Evolutionary conservation across 2,888 invertebrate genomes (phyloP).

Genomic region (Acleris laterana): DNA sequence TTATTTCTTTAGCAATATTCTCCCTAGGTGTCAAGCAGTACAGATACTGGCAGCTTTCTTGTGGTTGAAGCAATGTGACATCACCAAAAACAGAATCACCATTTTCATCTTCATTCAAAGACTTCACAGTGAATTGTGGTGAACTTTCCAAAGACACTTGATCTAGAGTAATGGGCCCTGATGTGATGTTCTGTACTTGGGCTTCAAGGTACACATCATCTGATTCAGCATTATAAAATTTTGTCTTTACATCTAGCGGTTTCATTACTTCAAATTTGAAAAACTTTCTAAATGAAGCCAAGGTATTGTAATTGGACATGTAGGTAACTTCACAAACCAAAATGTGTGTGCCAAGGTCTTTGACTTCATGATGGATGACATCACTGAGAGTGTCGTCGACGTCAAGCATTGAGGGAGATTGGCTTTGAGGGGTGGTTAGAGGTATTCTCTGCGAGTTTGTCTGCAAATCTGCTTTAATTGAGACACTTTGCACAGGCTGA

Average conservation of each 20-base stretch:
- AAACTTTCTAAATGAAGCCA: conserved; percentile 96
- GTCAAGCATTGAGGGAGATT: conserved; percentile 84
- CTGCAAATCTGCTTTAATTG: conserved; percentile 96
- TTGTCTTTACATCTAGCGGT: conserved; percentile 98
- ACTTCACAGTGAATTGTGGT: conserved; percentile 92
- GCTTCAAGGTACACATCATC: conserved; percentile 90
- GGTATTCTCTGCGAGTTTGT: conserved; percentile 95
- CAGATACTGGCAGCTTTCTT: conserved; percentile 96
- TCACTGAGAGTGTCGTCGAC: conserved; percentile 96
- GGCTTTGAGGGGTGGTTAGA: conserved; percentile 89
- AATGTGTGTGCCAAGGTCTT: conserved; percentile 98
- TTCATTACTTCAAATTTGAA: conserved; percentile 99
- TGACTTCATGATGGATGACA: conserved; percentile 99
- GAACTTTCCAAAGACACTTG: conserved; percentile 97
- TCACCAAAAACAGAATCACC: conserved; percentile 91
- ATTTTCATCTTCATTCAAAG: conserved; percentile 87
- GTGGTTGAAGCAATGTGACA: conserved; percentile 92
- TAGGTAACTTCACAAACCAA: conserved; percentile 98
- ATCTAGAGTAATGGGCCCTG: conserved; percentile 96
- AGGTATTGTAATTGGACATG: conserved; percentile 88
- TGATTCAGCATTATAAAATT: conserved; percentile 97
- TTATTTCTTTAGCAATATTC: conserved; percentile 89
- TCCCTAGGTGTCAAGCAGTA: conserved; percentile 95
- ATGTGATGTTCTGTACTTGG: conserved; percentile 95
- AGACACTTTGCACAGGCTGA: conserved; percentile 92